These are phyloP conservation scores for Hyaena hyaena DNA, from an alignment of 2,113 vertebrate genomes.

Conservation along the genomic window DNA sequence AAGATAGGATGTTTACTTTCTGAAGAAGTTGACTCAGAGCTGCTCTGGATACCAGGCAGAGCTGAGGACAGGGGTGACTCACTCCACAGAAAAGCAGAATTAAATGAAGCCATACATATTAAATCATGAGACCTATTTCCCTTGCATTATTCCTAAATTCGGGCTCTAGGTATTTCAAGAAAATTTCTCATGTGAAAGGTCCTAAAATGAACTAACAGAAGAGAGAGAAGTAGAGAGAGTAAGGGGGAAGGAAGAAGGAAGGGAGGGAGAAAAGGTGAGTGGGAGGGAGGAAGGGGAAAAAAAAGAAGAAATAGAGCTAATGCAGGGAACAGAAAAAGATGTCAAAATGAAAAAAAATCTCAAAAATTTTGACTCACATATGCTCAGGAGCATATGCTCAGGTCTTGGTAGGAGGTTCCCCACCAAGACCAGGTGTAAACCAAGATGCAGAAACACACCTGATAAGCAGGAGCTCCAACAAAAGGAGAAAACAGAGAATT, in stretches of 20 bases:
- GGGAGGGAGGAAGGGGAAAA: background rate
- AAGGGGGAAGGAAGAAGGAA: background rate
- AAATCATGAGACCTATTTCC: background rate
- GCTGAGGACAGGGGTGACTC: background rate
- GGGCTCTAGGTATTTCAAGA: constrained; percentile 9
- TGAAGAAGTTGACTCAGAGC: background rate
- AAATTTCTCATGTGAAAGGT: background rate
- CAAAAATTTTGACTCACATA: background rate
- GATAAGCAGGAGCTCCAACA: background rate
- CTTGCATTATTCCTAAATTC: background rate
- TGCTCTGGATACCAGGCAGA: background rate
- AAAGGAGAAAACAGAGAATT: background rate
- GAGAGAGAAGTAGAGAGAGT: background rate
- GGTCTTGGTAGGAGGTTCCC: background rate
- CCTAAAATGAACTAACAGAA: background rate
- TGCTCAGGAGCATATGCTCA: background rate
- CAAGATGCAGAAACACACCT: background rate
- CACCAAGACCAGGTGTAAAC: background rate
- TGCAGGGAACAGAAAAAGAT: background rate
- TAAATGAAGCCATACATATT: background rate
- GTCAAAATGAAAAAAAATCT: background rate
- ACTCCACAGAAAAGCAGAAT: constrained; percentile 35
- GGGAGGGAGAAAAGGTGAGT: background rate
- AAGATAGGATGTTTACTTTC: background rate
- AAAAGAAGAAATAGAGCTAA: background rate